Percentiles rank a stretch among this genome's conserved stretches.
These are phyloP conservation scores for Pandemis cinnamomeana DNA, from an alignment of 2,888 invertebrate genomes.

Conservation along the genomic window DNA sequence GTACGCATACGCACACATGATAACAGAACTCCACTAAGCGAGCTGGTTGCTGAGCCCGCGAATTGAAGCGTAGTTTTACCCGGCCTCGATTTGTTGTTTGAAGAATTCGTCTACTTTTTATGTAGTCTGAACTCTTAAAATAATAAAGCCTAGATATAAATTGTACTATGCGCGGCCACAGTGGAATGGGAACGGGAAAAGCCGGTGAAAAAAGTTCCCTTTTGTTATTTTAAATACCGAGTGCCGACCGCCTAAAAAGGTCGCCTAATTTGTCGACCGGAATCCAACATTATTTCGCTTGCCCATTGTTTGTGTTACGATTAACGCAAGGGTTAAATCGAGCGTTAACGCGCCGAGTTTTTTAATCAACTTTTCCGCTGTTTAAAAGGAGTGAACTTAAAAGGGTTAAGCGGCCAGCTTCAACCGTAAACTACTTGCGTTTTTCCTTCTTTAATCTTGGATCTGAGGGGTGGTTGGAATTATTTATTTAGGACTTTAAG, in stretches of 20 bases:
- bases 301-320: conserved; percentile 81
- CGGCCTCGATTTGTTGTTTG: no score
- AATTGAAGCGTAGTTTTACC: no score
- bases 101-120: no score
- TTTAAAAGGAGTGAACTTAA: conserved; percentile 71
- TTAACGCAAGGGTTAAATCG: conserved; percentile 81
- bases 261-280: conserved; percentile 80
- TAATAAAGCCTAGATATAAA: conserved; percentile 28
- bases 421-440: conserved; percentile 74
- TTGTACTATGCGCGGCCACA: conserved; percentile 14
- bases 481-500: conserved; percentile 32
- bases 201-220: conserved; percentile 58
- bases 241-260: conserved; percentile 71
- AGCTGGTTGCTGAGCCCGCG: no score
- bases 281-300: conserved; percentile 79
- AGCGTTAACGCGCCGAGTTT: conserved; percentile 76
- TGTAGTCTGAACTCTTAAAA: not conserved
- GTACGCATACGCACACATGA: no score
- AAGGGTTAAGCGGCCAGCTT: conserved; percentile 73
- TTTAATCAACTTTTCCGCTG: conserved; percentile 72
- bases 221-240: conserved; percentile 68
- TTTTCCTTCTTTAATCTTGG: conserved; percentile 60
- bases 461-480: conserved; percentile 42
- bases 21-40: no score
- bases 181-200: conserved; percentile 34